Evolutionary conservation across 1,140 invertebrate genomes (phyloP), one percentile per base, ranked within the genome.

Genomic region (Antheraea mylitta): DNA sequence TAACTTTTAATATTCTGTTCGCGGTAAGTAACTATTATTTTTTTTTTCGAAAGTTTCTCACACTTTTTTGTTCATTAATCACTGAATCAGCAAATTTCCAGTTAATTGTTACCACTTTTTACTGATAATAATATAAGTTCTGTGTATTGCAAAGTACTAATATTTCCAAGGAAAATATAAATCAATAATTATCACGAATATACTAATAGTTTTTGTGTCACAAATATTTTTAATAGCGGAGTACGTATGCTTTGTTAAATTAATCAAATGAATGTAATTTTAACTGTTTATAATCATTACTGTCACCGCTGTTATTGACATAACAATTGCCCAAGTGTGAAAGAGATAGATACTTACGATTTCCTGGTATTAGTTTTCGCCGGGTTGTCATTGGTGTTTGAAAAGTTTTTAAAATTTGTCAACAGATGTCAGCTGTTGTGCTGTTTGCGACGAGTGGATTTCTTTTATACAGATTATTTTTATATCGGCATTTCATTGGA

Each of bases 391-490:
- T 38, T 61, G 30, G 3, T 30, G 19, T 61, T 61, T 22, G n/a
- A 75, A 72, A 67, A 75, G 69, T 76, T 73, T 64, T 78, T 73
- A 65, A 59, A 69, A 45, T 66, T 78, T 79, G 64, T 81, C 83
- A 45, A 81, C 85, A 94, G 94, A 91, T 94, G 80, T 93, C 92
- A 77, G 93, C 93, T 66, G 69, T 91, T 5, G 83, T 92, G 37
- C 78, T 93, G 58, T 92, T 91, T 63, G 77, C 84, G 38, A 83
- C 82, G 7, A 93, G 92, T 67, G 87, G 93, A 19, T 91, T 91
- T 77, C 89, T 94, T 58, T 78, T 94, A 42, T 94, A 94, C 78
- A 86, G 89, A 63, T 76, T 94, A 18, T 88, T 93, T 42, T 80
- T 93, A 45, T 93, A 93, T 73, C 81, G 89, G 18, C 83, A 90